These are phyloP conservation scores for Chloroclystis v-ata DNA, from an alignment of 2,888 invertebrate genomes.

Conservation along the genomic window DNA sequence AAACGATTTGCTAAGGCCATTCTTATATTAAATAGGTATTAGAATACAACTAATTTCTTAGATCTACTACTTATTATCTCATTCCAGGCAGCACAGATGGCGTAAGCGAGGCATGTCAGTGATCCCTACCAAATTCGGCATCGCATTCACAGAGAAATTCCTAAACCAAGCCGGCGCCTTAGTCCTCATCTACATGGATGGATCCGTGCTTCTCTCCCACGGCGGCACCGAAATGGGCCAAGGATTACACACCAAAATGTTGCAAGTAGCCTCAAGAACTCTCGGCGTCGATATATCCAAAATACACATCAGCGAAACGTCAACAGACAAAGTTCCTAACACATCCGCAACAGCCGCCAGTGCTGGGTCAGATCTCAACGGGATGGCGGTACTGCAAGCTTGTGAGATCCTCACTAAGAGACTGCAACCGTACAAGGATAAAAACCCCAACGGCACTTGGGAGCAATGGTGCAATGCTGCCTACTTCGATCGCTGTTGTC, in stretches of 20 bases:
- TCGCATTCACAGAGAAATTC: slow-evolving; percentile 86
- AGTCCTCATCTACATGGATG: slow-evolving; percentile 91
- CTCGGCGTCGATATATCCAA: slow-evolving; percentile 83
- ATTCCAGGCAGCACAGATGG: slow-evolving; percentile 86
- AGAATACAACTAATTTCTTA: no score
- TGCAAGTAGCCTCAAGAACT: slow-evolving; percentile 89
- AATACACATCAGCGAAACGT: slow-evolving; percentile 89
- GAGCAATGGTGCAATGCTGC: slow-evolving; percentile 89
- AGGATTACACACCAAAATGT: slow-evolving; percentile 96
- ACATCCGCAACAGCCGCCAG: slow-evolving; percentile 94
- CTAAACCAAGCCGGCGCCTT: slow-evolving; percentile 93
- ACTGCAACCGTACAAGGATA: slow-evolving; percentile 84
- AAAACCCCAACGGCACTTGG: slow-evolving; percentile 89
- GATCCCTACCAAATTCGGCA: slow-evolving; percentile 90
- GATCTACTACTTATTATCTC: no score
- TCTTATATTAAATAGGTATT: no score
- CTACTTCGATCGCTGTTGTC: slow-evolving; percentile 85
- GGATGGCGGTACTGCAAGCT: slow-evolving; percentile 92
- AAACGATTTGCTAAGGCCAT: no score
- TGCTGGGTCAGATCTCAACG: slow-evolving; percentile 92
- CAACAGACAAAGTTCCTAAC: slow-evolving; percentile 95
- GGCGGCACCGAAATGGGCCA: slow-evolving; percentile 99
- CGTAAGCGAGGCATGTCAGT: slow-evolving; percentile 91
- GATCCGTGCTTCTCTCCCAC: slow-evolving; percentile 91
- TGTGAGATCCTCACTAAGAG: slow-evolving; percentile 86